A percentile compares a stretch with the other conserved stretches of the same genome.
These are phyloP conservation scores for Lasioglossum oenotherae DNA, from an alignment of 2,888 invertebrate genomes.

Conservation along the genomic window DNA sequence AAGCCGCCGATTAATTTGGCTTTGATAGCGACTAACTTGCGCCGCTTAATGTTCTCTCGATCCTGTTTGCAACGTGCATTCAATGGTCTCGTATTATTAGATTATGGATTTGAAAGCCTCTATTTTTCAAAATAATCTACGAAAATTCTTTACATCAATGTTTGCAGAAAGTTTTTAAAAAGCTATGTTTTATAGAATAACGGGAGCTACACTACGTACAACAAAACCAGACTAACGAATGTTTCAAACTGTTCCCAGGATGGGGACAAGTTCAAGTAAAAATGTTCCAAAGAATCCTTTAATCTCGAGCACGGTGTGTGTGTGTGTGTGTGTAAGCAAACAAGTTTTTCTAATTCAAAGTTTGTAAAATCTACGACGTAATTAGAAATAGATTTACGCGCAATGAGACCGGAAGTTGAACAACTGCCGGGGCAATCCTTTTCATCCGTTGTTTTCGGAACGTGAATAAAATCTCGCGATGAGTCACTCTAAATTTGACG, in stretches of 20 bases:
- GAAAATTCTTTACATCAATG: neutral
- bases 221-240: neutral
- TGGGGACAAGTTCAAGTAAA: neutral
- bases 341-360: conserved; percentile 6
- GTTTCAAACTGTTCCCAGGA: neutral
- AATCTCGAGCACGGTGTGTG: neutral
- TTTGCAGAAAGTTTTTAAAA: neutral
- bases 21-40: neutral
- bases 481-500: neutral
- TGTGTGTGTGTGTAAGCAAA: too few relatives aligned
- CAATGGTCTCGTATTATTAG: neutral
- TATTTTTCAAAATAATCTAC: neutral
- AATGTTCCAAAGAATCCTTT: neutral
- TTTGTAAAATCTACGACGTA: neutral
- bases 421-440: neutral
- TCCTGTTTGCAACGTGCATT: neutral
- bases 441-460: neutral
- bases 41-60: neutral
- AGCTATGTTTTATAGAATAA: neutral
- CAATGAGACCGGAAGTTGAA: neutral
- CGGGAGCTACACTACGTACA: too few relatives aligned
- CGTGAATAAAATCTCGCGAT: neutral
- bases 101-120: neutral
- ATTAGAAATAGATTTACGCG: conserved; percentile 2
- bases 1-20: neutral